A percentile compares a stretch with the other conserved stretches of the same genome.
Conservation (phyloP, 2,888 invertebrate species). For the Hypomecis punctinalis region DNA sequence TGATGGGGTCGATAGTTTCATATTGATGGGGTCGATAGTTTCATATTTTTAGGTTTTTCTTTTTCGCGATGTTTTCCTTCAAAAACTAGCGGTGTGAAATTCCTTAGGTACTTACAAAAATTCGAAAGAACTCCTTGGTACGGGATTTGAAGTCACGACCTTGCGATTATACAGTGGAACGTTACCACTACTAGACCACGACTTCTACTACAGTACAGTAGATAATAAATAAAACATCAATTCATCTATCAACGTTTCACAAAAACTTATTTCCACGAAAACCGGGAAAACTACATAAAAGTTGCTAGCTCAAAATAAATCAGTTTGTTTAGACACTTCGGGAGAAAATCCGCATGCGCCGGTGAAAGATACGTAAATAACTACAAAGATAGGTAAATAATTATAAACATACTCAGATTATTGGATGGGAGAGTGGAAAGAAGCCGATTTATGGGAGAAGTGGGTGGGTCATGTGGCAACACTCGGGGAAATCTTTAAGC, state of each 20-base stretch:
- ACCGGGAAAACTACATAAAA: neutral
- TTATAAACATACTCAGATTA: conserved; percentile 26
- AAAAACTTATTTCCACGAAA: conserved; percentile 3
- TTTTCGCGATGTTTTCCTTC: too few species aligned
- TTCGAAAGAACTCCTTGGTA: too few species aligned
- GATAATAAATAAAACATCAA: too few species aligned
- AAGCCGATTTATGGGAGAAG: conserved; percentile 22
- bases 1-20: too few species aligned
- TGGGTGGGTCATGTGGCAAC: conserved; percentile 18
- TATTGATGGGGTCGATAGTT: too few species aligned
- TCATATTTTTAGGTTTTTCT: too few species aligned
- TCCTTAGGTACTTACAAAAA: too few species aligned
- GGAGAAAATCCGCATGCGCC: conserved; percentile 39
- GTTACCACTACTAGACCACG: too few species aligned
- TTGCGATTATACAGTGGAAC: too few species aligned
- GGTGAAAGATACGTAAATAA: conserved; percentile 43
- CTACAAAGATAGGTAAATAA: conserved; percentile 28
- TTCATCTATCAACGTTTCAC: neutral
- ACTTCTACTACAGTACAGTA: too few species aligned
- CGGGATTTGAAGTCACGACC: too few species aligned
- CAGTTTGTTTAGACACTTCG: conserved; percentile 38
- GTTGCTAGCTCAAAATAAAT: conserved; percentile 30
- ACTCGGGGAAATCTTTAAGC: neutral
- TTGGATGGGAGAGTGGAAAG: conserved; percentile 22
- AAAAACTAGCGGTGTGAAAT: too few species aligned